Base-by-base conservation (phyloP, 2,113 vertebrate species). In the Alouatta palliata region DNA sequence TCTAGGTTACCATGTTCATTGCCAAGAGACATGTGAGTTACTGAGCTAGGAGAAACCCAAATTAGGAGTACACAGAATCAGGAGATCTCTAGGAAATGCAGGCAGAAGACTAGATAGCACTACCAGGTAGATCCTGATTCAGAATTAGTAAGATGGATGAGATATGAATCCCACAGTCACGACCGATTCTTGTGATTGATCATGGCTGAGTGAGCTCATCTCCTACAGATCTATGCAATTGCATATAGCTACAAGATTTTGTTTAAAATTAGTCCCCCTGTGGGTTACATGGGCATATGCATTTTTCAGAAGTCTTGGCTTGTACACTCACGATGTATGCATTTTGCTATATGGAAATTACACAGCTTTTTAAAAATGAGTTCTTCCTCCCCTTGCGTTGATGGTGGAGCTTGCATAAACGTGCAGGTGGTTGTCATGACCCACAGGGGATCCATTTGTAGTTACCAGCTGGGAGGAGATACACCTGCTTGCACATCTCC, bases 251-350 rank as follows among this genome's bases (percentile, higher is more conserved):
- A 6, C 58, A 19, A 64, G 70, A 10, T 52, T 77, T 76, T 45
- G 20, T 85, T 71, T 54, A 40, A 96, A 76, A 71, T 6, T 4
- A 76, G 45, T 40, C 16, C 12, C 32, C 17, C 20, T 20, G 0
- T 45, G 32, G 23, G 35, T 92, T 81, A 47, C 30, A 4, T 40
- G n/a, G 23, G 10, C 30, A 2, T 58, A 3, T 81, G 16, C 45
- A 58, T 80, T 92, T 95, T 92, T 91, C 56, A 23, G 32, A 90
- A 79, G 56, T 35, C 85, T 54, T 61, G 90, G 64, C 77, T 17
- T 90, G 2, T 71, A 32, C 2, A 3, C 30, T 54, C 17, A 95
- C 71, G 30, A 54, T 61, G 21, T 61, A 6, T 89, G 5, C 16
- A 17, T 85, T 87, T 84, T n/a, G 70, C 40, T 52, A 5, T 82